Conservation (phyloP, 1,140 invertebrate genomes). For the Cydia fagiglandana region DNA sequence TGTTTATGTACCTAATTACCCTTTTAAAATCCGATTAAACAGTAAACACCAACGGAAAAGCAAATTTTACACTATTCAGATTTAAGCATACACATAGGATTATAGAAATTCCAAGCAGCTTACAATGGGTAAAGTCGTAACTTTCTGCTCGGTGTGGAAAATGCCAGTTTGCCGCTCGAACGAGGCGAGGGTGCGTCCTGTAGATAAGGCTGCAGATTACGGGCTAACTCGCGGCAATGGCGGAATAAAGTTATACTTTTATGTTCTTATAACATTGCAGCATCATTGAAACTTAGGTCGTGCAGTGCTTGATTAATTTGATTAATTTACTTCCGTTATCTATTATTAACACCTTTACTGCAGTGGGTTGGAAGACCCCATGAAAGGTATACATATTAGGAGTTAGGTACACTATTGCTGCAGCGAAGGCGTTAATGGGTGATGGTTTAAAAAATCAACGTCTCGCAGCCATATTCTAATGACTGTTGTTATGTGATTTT, state of each 20-base stretch:
- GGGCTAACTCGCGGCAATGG: neutral
- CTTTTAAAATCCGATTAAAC: too few relatives aligned
- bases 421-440: too few relatives aligned
- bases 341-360: too few relatives aligned
- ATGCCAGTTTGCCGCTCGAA: neutral
- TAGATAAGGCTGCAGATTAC: constrained; percentile 11
- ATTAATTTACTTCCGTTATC: too few relatives aligned
- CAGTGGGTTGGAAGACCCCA: too few relatives aligned
- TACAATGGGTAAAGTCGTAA: constrained; percentile 6
- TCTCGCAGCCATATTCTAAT: too few relatives aligned
- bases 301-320: neutral
- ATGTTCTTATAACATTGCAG: neutral
- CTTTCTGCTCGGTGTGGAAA: neutral
- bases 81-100: constrained; percentile 7
- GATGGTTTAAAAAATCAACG: too few relatives aligned
- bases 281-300: neutral
- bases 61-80: neutral
- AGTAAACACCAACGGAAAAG: neutral
- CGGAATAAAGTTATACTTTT: neutral
- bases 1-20: too few relatives aligned
- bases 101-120: neutral
- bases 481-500: too few relatives aligned
- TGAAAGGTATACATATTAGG: too few relatives aligned
- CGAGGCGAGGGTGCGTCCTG: neutral
- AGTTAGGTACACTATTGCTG: too few relatives aligned